Conservation (phyloP, 2,113 vertebrate species). For the Colius striatus region DNA sequence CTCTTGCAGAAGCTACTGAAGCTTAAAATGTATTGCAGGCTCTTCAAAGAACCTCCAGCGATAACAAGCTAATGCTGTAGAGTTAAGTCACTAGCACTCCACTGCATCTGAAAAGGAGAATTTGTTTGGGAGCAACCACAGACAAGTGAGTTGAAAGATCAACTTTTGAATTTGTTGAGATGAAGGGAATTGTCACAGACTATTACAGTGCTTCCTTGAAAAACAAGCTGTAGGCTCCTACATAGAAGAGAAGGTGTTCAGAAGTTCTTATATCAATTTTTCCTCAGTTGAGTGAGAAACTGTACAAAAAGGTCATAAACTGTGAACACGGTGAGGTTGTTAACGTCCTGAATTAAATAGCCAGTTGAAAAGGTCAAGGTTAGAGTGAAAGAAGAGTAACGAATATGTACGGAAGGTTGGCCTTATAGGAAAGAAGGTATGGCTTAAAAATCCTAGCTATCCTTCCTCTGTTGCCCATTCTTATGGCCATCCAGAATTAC, state of each 20-base stretch:
- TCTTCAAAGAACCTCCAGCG: background rate
- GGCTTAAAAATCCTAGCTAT: background rate
- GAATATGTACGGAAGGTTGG: background rate
- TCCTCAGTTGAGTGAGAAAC: background rate
- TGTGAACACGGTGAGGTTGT: background rate
- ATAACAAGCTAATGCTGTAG: background rate
- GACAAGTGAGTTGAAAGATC: background rate
- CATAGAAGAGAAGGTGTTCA: background rate
- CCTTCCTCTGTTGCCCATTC: background rate
- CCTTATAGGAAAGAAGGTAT: background rate
- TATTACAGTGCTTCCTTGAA: background rate
- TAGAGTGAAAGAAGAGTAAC: background rate
- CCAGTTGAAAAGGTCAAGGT: constrained; percentile 19
- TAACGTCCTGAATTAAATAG: constrained; percentile 20
- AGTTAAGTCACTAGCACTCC: background rate
- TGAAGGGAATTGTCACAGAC: background rate
- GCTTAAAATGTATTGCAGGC: background rate
- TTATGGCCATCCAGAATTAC: background rate
- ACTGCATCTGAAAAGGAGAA: background rate
- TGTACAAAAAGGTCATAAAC: background rate
- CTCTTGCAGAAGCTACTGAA: background rate
- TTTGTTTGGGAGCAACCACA: background rate
- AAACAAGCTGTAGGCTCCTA: background rate
- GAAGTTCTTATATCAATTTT: background rate
- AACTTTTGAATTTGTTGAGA: background rate